Evolutionary conservation across 2,797 vertebrate species (phyloP).

Genomic region (Galago senegalensis): DNA sequence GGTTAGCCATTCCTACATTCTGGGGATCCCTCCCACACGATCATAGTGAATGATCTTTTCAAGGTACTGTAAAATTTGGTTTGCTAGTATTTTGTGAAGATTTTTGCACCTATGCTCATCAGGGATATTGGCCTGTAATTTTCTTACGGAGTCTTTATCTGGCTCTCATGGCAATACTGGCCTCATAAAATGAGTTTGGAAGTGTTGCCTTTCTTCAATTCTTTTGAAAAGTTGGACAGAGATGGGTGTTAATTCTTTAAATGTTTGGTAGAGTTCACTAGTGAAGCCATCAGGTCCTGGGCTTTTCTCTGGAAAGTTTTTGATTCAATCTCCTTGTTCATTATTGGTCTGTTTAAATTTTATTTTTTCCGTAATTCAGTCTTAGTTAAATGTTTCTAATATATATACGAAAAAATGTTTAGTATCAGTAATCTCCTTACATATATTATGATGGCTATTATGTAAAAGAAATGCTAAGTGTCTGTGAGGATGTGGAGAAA

Average conservation of each 20-base stretch:
- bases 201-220: not conserved
- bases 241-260: not conserved
- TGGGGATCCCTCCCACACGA: not conserved
- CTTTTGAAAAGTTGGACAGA: not conserved
- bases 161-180: not conserved
- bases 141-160: not conserved
- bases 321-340: not conserved
- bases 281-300: not conserved
- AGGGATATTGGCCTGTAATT: not conserved
- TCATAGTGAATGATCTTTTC: not conserved
- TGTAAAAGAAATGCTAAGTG: not conserved
- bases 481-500: not conserved
- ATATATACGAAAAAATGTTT: not conserved
- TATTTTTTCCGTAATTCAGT: not conserved
- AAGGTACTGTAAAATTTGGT: not conserved
- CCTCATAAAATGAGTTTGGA: not conserved
- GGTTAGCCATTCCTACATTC: not conserved
- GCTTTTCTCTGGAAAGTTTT: not conserved
- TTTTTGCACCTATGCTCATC: not conserved
- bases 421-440: not conserved
- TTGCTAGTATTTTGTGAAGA: not conserved
- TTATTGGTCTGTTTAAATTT: not conserved
- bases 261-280: not conserved
- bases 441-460: not conserved
- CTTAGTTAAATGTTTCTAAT: not conserved